Conservation (phyloP, 2,113 vertebrate genomes). For the Ictidomys tridecemlineatus region DNA sequence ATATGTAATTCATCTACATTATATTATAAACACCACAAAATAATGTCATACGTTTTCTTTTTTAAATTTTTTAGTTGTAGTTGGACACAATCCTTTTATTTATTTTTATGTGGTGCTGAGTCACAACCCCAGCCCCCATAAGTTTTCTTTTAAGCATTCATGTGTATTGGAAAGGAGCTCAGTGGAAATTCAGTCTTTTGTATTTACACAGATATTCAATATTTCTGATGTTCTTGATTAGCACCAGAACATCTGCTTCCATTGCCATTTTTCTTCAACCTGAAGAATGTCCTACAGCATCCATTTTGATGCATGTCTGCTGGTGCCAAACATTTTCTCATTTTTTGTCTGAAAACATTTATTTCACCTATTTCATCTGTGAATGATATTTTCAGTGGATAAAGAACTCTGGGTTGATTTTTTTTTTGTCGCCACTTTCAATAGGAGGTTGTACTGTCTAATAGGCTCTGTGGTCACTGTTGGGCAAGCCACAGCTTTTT, state of each 20-base stretch:
- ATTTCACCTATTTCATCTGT: background rate
- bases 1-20: background rate
- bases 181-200: background rate
- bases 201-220: background rate
- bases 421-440: background rate
- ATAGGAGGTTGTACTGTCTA: background rate
- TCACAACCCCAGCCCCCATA: too few relatives aligned
- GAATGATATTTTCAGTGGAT: background rate
- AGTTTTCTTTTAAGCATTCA: background rate
- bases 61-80: background rate
- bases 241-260: background rate
- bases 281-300: slow-evolving; percentile 7
- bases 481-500: slow-evolving; percentile 21
- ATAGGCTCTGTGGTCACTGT: background rate
- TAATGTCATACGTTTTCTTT: background rate
- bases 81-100: too few relatives aligned
- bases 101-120: too few relatives aligned
- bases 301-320: background rate
- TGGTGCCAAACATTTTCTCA: background rate
- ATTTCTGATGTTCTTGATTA: slow-evolving; percentile 27
- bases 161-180: background rate
- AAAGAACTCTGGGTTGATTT: background rate
- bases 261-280: background rate
- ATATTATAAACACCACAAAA: background rate
- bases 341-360: slow-evolving; percentile 13